phyloP scores from a whole-genome alignment of 2,113 vertebrate species.

The Nothobranchius kuhntae region DNA sequence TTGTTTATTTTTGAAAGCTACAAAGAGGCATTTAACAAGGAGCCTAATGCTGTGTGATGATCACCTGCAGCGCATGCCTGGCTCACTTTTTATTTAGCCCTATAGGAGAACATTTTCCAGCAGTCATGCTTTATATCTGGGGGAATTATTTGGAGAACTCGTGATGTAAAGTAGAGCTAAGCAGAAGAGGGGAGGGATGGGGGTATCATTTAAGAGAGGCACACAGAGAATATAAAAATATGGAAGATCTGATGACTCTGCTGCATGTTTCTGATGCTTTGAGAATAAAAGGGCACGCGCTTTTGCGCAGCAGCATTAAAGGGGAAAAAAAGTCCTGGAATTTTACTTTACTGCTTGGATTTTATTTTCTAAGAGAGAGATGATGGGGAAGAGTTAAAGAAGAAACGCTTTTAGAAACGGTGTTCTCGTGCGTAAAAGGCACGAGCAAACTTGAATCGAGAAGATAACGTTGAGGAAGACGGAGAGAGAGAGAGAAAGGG shows the following conservation, averaged over 20 bases:
- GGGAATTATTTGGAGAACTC: slow-evolving; percentile 60
- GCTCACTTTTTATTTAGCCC: slow-evolving; percentile 10
- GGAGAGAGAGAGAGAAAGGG: background rate
- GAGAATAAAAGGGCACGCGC: background rate
- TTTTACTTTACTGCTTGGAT: background rate
- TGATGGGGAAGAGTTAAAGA: background rate
- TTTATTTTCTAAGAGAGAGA: slow-evolving; percentile 4
- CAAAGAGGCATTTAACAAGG: background rate
- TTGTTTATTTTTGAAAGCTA: background rate
- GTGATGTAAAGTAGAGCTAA: slow-evolving; percentile 66
- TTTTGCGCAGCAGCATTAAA: background rate
- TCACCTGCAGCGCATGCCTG: slow-evolving; percentile 12
- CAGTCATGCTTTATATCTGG: slow-evolving; percentile 24
- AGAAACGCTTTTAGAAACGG: slow-evolving; percentile 17
- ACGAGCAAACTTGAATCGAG: slow-evolving; percentile 31
- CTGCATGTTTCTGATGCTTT: slow-evolving; percentile 8
- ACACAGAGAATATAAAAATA: background rate
- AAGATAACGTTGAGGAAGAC: background rate
- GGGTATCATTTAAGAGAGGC: slow-evolving; percentile 13
- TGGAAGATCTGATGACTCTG: slow-evolving; percentile 1
- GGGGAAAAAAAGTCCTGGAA: background rate
- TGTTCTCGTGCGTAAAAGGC: slow-evolving; percentile 52
- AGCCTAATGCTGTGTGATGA: background rate
- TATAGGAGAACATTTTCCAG: slow-evolving; percentile 16
- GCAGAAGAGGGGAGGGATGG: slow-evolving; percentile 18